phyloP scores from a whole-genome alignment of 2,113 vertebrate species.

The Semicossyphus pulcher region DNA sequence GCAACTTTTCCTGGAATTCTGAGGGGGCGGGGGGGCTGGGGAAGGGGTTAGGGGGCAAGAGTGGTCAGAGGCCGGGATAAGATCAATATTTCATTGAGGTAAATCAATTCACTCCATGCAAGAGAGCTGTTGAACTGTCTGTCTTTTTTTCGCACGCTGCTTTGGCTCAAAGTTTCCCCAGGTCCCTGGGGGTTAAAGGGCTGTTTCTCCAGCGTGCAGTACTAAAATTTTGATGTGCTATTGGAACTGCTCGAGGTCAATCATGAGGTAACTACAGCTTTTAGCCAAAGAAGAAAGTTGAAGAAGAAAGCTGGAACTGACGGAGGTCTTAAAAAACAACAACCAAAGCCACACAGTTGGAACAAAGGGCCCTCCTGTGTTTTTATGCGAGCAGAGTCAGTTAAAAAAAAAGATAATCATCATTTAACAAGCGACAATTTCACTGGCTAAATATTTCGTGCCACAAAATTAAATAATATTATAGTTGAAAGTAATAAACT shows the following conservation, averaged over 20 bases:
- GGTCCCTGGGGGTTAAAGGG: constrained; percentile 13
- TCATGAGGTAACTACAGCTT: constrained; percentile 34
- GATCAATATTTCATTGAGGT: constrained; percentile 74
- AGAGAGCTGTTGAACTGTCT: constrained; percentile 34
- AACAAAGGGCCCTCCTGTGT: constrained; percentile 25
- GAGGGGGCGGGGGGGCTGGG: neutral
- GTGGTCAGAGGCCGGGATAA: constrained; percentile 52
- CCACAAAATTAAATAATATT: constrained; percentile 13
- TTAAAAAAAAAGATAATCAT: constrained; percentile 17
- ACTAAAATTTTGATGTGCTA: constrained; percentile 23
- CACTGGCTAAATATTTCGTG: neutral
- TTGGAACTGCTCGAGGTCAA: constrained; percentile 55
- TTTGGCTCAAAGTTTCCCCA: constrained; percentile 32
- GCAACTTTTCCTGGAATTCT: constrained; percentile 80
- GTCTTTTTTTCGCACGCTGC: constrained; percentile 30
- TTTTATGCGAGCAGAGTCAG: constrained; percentile 3
- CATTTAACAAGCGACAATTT: constrained; percentile 8
- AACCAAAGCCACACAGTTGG: constrained; percentile 8
- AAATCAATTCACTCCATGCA: constrained; percentile 70
- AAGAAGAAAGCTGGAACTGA: constrained; percentile 28
- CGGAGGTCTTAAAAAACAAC: constrained; percentile 27
- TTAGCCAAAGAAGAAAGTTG: constrained; percentile 32
- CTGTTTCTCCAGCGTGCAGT: constrained; percentile 14
- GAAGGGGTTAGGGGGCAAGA: constrained; percentile 60
- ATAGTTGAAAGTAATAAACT: no score